A percentile compares a stretch with the other conserved stretches of the same genome.
Conservation (phyloP, 2,888 invertebrate genomes). For the Diarsia mendica region DNA sequence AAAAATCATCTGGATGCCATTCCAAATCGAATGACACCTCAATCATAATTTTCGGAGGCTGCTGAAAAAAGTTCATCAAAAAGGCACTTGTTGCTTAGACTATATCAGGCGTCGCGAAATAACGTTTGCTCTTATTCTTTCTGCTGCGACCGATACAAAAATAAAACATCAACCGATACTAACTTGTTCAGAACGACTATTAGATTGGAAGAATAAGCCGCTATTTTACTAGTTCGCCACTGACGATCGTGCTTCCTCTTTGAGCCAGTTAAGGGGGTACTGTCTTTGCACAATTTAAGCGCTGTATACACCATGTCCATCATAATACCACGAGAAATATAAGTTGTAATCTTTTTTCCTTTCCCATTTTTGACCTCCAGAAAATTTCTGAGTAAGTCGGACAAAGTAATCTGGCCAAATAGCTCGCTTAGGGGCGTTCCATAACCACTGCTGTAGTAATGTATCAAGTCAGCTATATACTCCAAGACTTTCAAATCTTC, state of each 20-base stretch:
- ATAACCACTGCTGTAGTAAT: constrained; percentile 91
- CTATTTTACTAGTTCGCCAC: constrained; percentile 92
- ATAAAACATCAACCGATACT: constrained; percentile 68
- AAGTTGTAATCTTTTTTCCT: constrained; percentile 90
- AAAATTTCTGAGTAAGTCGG: constrained; percentile 91
- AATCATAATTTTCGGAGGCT: too few species aligned
- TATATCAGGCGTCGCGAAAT: too few species aligned
- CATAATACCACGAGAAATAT: constrained; percentile 92
- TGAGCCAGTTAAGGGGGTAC: constrained; percentile 88
- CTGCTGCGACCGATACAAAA: constrained; percentile 8
- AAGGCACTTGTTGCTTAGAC: too few species aligned
- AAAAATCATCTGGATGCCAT: too few species aligned
- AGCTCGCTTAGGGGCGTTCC: constrained; percentile 89
- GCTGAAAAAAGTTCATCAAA: too few species aligned
- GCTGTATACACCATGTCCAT: constrained; percentile 92
- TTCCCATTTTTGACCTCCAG: constrained; percentile 77
- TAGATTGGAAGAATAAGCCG: constrained; percentile 93
- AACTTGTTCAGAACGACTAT: constrained; percentile 93
- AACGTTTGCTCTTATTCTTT: neutral
- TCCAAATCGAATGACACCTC: too few species aligned
- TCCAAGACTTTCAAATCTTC: constrained; percentile 93
- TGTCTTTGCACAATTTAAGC: constrained; percentile 92
- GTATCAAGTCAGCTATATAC: constrained; percentile 93
- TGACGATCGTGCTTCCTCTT: constrained; percentile 91
- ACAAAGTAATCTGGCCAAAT: constrained; percentile 92